Evolutionary conservation across 1,140 invertebrate genomes (phyloP).

Genomic region (Diuraphis noxia): DNA sequence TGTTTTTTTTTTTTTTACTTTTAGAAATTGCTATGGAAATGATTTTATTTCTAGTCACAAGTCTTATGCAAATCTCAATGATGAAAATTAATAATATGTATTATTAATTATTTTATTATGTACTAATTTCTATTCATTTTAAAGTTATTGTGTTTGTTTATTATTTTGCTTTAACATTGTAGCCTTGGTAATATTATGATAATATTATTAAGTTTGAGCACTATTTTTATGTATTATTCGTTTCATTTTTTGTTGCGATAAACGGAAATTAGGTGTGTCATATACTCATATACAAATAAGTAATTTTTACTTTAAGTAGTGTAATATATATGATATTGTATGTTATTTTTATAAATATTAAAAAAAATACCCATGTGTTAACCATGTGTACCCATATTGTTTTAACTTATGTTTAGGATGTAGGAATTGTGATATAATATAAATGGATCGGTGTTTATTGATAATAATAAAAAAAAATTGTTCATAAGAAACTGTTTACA

Average conservation of each 20-base stretch:
- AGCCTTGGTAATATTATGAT: neutral
- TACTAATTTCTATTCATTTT: neutral
- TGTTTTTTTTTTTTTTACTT: slow-evolving; percentile 1
- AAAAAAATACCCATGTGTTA: neutral
- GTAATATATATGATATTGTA: neutral
- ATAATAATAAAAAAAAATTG: neutral
- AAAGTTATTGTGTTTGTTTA: neutral
- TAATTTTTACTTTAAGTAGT: neutral
- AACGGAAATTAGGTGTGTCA: neutral
- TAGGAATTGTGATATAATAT: slow-evolving; percentile 47
- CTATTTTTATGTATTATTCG: neutral
- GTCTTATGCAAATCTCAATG: neutral
- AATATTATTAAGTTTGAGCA: neutral
- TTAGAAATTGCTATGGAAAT: neutral
- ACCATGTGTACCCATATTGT: slow-evolving; percentile 10
- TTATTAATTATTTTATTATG: neutral
- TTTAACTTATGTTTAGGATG: neutral
- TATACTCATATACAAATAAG: neutral
- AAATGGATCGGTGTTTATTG: slow-evolving; percentile 31
- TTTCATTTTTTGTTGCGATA: neutral
- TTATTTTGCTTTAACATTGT: neutral
- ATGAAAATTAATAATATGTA: neutral
- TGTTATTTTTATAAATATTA: slow-evolving; percentile 29
- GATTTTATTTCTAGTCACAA: slow-evolving; percentile 33
- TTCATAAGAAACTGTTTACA: neutral